A percentile compares a stretch with the other conserved stretches of the same genome.
phyloP scores from a whole-genome alignment of 2,888 invertebrate genomes.

The Cephus pulcher region DNA sequence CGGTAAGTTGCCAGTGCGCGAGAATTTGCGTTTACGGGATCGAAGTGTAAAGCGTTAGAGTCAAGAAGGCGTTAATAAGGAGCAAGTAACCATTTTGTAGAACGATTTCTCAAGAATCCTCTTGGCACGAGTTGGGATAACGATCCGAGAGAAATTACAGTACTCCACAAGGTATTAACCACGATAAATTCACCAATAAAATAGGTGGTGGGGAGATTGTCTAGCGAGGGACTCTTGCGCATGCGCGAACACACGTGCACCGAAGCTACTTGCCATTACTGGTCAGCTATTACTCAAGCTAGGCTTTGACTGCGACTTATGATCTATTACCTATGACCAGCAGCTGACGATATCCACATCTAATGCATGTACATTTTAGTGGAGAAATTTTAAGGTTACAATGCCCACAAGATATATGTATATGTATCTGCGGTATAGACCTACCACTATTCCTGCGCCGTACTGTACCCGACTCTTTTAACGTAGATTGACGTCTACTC shows the following conservation, averaged over 20 bases:
- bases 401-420: too few relatives aligned
- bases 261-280: background rate
- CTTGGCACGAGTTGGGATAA: background rate
- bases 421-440: too few relatives aligned
- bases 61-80: background rate
- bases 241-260: constrained; percentile 13
- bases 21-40: background rate
- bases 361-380: background rate
- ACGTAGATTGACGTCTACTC: background rate
- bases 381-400: background rate
- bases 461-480: background rate
- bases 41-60: background rate
- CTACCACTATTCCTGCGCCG: background rate
- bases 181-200: background rate
- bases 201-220: background rate
- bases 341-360: background rate
- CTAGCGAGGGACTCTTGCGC: background rate
- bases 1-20: too few relatives aligned
- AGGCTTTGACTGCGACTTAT: constrained; percentile 15
- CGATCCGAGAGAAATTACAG: background rate
- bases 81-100: background rate
- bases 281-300: background rate
- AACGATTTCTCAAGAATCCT: background rate
- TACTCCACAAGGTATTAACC: background rate
- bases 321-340: constrained; percentile 15